phyloP scores from a whole-genome alignment of 1,140 invertebrate species.

The Chrysomallon squamiferum region DNA sequence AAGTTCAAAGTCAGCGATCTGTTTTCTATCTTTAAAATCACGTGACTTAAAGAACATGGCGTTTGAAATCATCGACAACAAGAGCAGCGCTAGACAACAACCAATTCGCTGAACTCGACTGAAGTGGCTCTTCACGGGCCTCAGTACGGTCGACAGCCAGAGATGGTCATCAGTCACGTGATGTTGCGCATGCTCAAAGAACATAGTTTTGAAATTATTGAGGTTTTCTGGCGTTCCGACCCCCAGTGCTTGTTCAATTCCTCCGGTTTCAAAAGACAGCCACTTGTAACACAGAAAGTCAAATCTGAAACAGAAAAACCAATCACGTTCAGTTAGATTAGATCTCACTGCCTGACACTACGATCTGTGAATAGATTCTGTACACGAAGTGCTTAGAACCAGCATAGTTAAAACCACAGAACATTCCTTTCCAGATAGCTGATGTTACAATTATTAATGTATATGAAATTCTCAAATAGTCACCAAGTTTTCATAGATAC shows the following conservation, averaged over 20 bases:
- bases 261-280: conserved; percentile 64
- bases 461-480: too few species aligned
- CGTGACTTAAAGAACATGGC: conserved; percentile 65
- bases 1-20: conserved; percentile 8
- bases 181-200: conserved; percentile 56
- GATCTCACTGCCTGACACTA: too few species aligned
- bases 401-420: too few species aligned
- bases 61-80: conserved; percentile 65
- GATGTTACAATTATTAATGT: too few species aligned
- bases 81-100: conserved; percentile 62
- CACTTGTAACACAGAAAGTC: conserved; percentile 54
- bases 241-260: conserved; percentile 62
- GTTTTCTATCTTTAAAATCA: conserved; percentile 2
- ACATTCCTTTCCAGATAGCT: too few species aligned
- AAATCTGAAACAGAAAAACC: conserved; percentile 26
- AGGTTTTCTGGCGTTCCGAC: conserved; percentile 56
- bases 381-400: too few species aligned
- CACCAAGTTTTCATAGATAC: too few species aligned
- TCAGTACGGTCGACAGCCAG: conserved; percentile 64
- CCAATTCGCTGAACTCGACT: conserved; percentile 63
- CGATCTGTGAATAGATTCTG: too few species aligned
- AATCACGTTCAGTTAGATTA: too few species aligned
- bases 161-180: conserved; percentile 64
- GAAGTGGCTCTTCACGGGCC: conserved; percentile 64
- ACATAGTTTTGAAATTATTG: conserved; percentile 61